Percentiles rank a stretch among this genome's conserved stretches.
phyloP scores from a whole-genome alignment of 1,140 invertebrate genomes.

The Dufourea novaeangliae region DNA sequence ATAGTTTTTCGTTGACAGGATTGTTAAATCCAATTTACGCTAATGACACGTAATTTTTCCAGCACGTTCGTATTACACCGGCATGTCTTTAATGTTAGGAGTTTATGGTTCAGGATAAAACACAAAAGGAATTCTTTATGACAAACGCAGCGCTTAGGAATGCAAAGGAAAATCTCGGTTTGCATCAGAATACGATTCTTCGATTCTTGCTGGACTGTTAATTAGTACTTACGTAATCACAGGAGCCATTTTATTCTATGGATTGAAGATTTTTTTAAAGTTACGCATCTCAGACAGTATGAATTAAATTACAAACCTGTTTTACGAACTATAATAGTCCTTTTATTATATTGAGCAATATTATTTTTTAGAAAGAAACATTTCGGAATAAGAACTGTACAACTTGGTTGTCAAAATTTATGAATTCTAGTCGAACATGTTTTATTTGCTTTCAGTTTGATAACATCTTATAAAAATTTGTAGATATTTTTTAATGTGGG shows the following conservation, averaged over 20 bases:
- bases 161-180: background rate
- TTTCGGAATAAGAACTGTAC: too few species aligned
- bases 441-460: too few species aligned
- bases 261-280: background rate
- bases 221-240: background rate
- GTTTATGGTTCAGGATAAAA: background rate
- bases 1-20: slow-evolving; percentile 25
- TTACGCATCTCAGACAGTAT: background rate
- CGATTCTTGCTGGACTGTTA: background rate
- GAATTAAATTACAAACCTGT: too few species aligned
- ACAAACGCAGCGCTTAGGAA: background rate
- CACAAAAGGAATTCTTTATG: background rate
- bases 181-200: background rate
- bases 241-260: background rate
- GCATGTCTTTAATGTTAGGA: background rate
- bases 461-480: too few species aligned
- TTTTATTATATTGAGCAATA: too few species aligned
- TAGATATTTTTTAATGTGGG: too few species aligned
- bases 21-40: background rate
- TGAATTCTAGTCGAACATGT: too few species aligned
- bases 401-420: too few species aligned
- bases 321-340: too few species aligned
- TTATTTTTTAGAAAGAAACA: too few species aligned
- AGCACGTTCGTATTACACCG: background rate
- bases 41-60: background rate